Evolutionary conservation across 1,140 invertebrate genomes (phyloP).

Genomic region (Diabrotica undecimpunctata): DNA sequence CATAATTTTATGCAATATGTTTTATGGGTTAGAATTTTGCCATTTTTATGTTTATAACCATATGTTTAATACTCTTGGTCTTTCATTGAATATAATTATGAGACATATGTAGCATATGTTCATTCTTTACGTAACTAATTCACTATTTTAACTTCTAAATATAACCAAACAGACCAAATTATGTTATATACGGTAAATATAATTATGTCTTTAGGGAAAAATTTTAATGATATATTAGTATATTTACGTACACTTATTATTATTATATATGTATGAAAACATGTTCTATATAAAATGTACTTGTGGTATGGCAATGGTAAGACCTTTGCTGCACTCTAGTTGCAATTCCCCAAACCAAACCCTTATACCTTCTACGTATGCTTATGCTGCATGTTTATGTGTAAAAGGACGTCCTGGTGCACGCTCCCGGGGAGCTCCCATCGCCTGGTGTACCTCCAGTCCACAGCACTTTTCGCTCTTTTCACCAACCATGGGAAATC

Average conservation of each 20-base stretch:
- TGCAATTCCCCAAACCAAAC: constrained; percentile 5
- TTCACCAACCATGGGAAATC: constrained; percentile 57
- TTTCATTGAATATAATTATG: no score
- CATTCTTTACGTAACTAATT: no score
- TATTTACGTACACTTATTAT: no score
- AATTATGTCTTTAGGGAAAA: no score
- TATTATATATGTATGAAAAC: background rate
- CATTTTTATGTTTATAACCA: no score
- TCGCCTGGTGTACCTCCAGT: constrained; percentile 46
- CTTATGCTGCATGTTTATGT: constrained; percentile 49
- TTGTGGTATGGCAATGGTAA: background rate
- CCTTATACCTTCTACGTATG: constrained; percentile 24
- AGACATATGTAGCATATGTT: no score
- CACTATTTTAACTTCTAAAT: no score
- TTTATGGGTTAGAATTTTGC: no score
- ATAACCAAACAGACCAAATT: background rate
- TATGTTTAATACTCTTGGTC: no score
- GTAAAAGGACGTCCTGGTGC: constrained; percentile 48
- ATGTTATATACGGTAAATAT: background rate
- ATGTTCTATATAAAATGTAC: background rate
- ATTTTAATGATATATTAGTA: no score
- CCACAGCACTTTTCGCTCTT: constrained; percentile 53
- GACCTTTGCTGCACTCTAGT: constrained; percentile 12
- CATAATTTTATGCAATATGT: no score
- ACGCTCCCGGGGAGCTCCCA: constrained; percentile 43